These are phyloP conservation scores for Microtus montanus DNA, from an alignment of 2,113 vertebrate genomes.

Conservation along the genomic window DNA sequence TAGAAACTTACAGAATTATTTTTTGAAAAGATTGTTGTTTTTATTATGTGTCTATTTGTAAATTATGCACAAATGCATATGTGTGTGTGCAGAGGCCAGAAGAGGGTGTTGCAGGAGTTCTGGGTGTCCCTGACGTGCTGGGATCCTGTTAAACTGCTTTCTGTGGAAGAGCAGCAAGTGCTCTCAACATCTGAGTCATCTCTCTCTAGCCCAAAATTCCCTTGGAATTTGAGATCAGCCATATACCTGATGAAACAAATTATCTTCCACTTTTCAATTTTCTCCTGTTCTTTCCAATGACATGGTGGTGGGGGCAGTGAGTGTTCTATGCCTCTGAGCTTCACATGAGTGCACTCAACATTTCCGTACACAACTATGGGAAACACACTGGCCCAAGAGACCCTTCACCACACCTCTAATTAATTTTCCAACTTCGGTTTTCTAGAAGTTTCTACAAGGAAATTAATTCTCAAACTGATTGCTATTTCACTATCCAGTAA, in stretches of 20 bases:
- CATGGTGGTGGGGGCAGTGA: background rate
- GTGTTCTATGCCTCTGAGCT: background rate
- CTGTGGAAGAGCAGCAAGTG: background rate
- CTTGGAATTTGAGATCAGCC: background rate
- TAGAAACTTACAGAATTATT: background rate
- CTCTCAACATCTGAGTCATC: background rate
- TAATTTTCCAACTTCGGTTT: slow-evolving; percentile 1
- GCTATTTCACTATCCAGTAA: background rate
- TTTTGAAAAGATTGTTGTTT: background rate
- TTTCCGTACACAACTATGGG: slow-evolving; percentile 20
- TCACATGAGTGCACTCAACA: background rate
- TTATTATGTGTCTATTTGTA: background rate
- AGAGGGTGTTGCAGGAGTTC: background rate
- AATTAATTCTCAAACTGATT: slow-evolving; percentile 14
- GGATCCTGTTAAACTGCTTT: background rate
- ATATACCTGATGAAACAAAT: background rate
- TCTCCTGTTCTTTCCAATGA: background rate
- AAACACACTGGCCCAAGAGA: background rate
- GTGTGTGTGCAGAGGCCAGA: background rate
- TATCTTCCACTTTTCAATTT: background rate
- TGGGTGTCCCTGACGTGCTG: background rate
- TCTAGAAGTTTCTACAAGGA: slow-evolving; percentile 8
- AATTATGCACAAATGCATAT: background rate
- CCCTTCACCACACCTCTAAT: background rate
- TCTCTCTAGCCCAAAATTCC: background rate